Evolutionary conservation across 2,888 invertebrate genomes (phyloP).

Genomic region (Adelognathus sp.): DNA sequence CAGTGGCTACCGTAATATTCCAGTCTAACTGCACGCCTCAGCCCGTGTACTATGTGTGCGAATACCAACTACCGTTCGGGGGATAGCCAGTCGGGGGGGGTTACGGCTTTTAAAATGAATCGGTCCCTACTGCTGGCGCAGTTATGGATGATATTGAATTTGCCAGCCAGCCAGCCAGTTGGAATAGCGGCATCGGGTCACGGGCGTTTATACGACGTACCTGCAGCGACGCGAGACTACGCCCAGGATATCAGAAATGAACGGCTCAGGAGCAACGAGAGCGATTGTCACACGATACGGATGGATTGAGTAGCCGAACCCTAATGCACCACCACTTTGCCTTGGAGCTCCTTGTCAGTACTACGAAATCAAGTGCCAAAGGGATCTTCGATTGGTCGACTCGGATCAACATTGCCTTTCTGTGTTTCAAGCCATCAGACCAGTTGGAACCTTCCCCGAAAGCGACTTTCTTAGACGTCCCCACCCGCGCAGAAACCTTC

Average conservation of each 20-base stretch:
- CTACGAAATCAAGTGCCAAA: too few species aligned
- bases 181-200: background rate
- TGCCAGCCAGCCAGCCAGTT: background rate
- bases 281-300: background rate
- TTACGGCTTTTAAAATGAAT: conserved; percentile 62
- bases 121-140: conserved; percentile 4
- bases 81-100: conserved; percentile 33
- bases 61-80: conserved; percentile 14
- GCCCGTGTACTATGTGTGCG: background rate
- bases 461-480: too few species aligned
- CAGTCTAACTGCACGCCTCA: background rate
- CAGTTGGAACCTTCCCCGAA: too few species aligned
- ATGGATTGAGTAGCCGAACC: too few species aligned
- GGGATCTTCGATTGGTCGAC: too few species aligned
- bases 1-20: background rate
- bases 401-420: too few species aligned
- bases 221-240: background rate
- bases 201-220: background rate
- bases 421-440: too few species aligned
- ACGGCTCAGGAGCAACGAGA: background rate
- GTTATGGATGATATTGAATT: conserved; percentile 63
- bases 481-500: too few species aligned
- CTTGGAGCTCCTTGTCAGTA: too few species aligned
- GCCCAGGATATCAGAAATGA: background rate
- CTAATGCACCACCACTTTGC: too few species aligned